These are phyloP conservation scores for Athrips mouffetella DNA, from an alignment of 2,888 invertebrate species.

Conservation along the genomic window DNA sequence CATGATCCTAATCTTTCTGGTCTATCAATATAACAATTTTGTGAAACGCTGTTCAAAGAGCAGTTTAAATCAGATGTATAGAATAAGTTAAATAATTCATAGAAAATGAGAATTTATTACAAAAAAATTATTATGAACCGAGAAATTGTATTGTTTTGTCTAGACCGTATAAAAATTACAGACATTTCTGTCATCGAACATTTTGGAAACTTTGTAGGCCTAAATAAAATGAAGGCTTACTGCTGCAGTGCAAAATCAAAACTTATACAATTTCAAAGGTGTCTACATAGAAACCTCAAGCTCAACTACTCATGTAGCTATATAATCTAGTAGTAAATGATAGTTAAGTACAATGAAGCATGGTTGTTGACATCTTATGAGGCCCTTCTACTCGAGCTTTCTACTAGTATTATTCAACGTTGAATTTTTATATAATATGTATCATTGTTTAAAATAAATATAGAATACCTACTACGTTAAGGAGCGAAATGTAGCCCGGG, in stretches of 20 bases:
- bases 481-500: background rate
- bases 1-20: background rate
- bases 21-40: too few relatives aligned
- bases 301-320: conserved; percentile 42
- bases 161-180: too few relatives aligned
- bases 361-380: conserved; percentile 71
- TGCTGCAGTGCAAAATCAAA: too few relatives aligned
- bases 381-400: conserved; percentile 74
- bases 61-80: background rate
- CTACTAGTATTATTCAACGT: conserved; percentile 54
- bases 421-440: conserved; percentile 24
- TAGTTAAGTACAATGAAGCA: conserved; percentile 41
- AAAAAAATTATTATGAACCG: too few relatives aligned
- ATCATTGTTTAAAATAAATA: background rate
- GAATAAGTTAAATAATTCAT: too few relatives aligned
- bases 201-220: too few relatives aligned
- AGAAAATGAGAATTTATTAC: too few relatives aligned
- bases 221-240: too few relatives aligned
- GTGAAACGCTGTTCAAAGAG: background rate
- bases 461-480: background rate
- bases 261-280: too few relatives aligned
- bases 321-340: conserved; percentile 7
- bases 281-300: too few relatives aligned
- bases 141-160: too few relatives aligned
- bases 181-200: too few relatives aligned